These are phyloP conservation scores for Pterocles orientalis DNA, from an alignment of 2,113 vertebrate genomes.

Conservation along the genomic window DNA sequence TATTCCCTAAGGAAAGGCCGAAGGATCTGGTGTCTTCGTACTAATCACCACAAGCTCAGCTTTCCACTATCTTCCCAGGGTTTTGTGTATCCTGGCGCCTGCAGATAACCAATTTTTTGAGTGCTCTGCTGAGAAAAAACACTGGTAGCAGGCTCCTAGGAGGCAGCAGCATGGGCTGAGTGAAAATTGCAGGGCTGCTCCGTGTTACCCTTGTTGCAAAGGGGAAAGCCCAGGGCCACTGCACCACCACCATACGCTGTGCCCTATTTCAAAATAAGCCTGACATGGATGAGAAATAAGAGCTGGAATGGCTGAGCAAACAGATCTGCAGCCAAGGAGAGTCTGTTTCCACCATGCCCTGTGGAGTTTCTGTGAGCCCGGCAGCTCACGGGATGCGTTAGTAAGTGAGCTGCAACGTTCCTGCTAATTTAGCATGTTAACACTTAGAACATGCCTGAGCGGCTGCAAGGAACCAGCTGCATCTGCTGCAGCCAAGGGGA, in stretches of 20 bases:
- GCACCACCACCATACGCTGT: fast-evolving
- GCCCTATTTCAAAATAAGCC: not conserved
- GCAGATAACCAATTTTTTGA: not conserved
- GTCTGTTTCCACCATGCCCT: not conserved
- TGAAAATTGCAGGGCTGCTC: not conserved
- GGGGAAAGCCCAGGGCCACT: not conserved
- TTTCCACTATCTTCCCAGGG: not conserved
- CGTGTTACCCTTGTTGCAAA: not conserved
- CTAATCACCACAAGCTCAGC: not conserved
- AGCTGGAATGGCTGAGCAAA: not conserved
- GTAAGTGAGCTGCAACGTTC: fast-evolving
- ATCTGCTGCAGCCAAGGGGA: not conserved
- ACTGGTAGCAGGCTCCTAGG: not conserved
- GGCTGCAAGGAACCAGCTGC: not conserved
- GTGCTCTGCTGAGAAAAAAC: not conserved
- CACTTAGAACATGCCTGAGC: not conserved
- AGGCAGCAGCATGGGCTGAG: not conserved
- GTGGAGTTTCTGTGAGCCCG: not conserved
- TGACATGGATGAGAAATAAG: not conserved
- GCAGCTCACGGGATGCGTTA: fast-evolving
- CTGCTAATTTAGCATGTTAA: not conserved
- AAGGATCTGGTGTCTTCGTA: not conserved
- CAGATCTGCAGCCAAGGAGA: not conserved
- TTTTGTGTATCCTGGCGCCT: not conserved
- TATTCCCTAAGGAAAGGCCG: not conserved